Evolutionary conservation across 2,113 vertebrate genomes (phyloP).

Genomic region (Thomomys bottae): DNA sequence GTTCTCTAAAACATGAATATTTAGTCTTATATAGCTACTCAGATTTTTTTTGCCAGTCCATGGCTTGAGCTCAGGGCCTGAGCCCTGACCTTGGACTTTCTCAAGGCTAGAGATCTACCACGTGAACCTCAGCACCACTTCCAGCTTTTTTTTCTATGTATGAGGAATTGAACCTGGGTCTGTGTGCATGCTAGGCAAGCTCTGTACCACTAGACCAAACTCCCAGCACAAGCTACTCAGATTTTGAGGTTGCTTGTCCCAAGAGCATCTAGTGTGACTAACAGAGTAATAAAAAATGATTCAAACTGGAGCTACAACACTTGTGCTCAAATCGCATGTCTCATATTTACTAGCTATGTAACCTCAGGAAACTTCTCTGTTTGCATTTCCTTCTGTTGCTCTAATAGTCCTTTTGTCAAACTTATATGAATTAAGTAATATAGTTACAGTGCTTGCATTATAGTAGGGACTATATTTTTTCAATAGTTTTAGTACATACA

Average conservation of each 20-base stretch:
- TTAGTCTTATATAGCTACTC: constrained; percentile 26
- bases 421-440: constrained; percentile 13
- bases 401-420: background rate
- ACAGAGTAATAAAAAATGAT: constrained; percentile 14
- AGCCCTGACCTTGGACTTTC: no score
- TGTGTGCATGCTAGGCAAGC: no score
- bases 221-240: no score
- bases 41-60: no score
- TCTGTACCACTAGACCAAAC: no score
- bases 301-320: background rate
- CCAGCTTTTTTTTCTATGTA: no score
- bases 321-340: background rate
- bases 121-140: no score
- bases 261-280: background rate
- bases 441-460: background rate
- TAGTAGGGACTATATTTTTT: background rate
- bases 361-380: background rate
- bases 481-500: background rate
- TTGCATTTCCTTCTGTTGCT: constrained; percentile 36
- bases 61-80: no score
- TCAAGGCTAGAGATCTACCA: no score
- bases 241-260: background rate
- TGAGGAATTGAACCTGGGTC: no score
- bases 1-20: background rate
- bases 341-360: background rate